Base-by-base conservation (phyloP, 1,140 invertebrate species). In the Lethrus apterus region DNA sequence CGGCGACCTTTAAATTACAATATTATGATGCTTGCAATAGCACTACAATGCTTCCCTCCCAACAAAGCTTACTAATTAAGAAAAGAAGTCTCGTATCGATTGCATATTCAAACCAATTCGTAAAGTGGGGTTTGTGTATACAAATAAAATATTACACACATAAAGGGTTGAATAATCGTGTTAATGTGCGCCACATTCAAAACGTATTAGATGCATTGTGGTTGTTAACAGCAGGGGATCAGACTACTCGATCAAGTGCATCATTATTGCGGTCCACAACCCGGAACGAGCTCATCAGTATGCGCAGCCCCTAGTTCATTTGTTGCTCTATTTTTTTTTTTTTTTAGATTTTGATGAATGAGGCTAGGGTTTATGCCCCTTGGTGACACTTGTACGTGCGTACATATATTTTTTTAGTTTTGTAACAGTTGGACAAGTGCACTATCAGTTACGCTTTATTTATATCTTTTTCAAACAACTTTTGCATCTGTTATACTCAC, bases 201-300 rank as follows among this genome's bases (percentile, higher is more conserved):
- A 42, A 17, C 21, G 24, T 21, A 42, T 42, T 42, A 26, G 40
- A 21, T 20, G 34, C 13, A 21, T 17, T 7, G n/a, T 20, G 19
- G 19, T 20, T 21, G 23, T 36, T 36, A 36, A 36, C 34, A 9
- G 23, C 34, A 36, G 34, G 34, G 34, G 34, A 20, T 32, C 46
- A 47, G 36, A 44, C 34, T 51, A 26, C 46, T 49, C 51, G 58
- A 60, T 60, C 58, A 60, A 60, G 58, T 60, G 58, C 51, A 55
- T 44, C 47, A 58, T 60, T 60, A 51, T 58, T 36, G 29, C 24
- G 38, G 51, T 45, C 51, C 57, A 58, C 56, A 40, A 46, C 30
- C 44, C 58, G 51, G 56, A 46, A 42, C 40, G 40, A 21, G 40
- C 17, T 42, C 40, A 21, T 42, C 40, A 26, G 19, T 15, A 14